Base-by-base conservation (phyloP, 2,797 vertebrate species). In the Cirrhinus mrigala region DNA sequence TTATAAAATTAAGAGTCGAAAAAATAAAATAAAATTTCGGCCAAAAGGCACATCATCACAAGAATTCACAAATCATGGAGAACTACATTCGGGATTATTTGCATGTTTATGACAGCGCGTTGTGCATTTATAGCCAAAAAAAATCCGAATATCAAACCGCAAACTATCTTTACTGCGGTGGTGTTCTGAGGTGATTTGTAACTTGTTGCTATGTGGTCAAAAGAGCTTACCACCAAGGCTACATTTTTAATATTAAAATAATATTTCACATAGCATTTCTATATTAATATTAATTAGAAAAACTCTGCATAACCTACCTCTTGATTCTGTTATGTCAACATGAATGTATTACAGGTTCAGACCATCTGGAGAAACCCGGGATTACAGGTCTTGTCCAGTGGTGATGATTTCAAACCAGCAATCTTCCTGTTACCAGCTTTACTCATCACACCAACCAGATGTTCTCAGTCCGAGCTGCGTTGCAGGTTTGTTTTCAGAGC, bases 381-480 rank as follows among this genome's bases (percentile, higher is more conserved):
- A 10, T 52, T 33, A 52, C 20, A 62, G 16, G 29, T 37, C 16
- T 68, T 68, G 74, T 33, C n/a, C 73, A 52, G 46, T 12, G 27
- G 7, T 66, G 24, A 27, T 29, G 9, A 20, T 33, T 20, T 75
- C 18, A 75, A 75, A 74, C 46, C 48, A 75, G 71, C n/a, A 52
- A 3, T 52, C 48, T 52, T 54, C 27, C 16, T 54, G 73, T 75
- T 54, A 54, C 27, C 73, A 75, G 73, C 50, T 75, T 54, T 54
- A 56, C 20, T 52, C 50, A 14, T 33, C 73, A 33, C 73, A 52
- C 24, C 71, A 75, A 20, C 29, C 74, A 76, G 74, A 56, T 58
- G 50, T 54, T 52, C 50, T 76, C 74, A 3, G 73, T 20, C 73
- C 12, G 70, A 74, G 46, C 46, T 50, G 70, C 16, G 7, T 27